Evolutionary conservation across 1,140 invertebrate genomes (phyloP), one percentile per base, ranked within the genome.

Genomic region (Musca domestica): DNA sequence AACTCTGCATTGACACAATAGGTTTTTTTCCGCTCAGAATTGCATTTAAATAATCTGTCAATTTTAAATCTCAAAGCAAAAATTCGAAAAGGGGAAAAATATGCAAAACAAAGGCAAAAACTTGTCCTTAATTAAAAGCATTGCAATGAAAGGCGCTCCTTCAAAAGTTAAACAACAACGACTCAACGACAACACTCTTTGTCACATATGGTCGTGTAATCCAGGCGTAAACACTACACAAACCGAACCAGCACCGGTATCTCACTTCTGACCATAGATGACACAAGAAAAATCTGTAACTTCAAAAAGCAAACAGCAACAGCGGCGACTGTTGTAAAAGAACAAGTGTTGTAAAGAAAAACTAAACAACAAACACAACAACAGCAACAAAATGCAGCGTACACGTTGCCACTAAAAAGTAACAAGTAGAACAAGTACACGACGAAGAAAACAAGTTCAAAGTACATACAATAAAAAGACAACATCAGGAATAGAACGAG

Each of bases 401-500:
- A 41, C 10, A 41, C 34, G 10, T 41, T 41, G 34, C 34, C 34
- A 12, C 34, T 41, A 61, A 61, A 61, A 61, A 61, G 56, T 61
- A 61, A 61, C 56, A 61, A 61, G 56, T 61, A 61, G 56, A 61
- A 61, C 56, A 61, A 61, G 56, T 61, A 34, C 56, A 61, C 34
- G 5, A 41, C 34, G 56, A 61, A 61, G 56, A 34, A 61, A 61
- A 61, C 56, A 61, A 61, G 56, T 61, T 61, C 56, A 61, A 61
- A 61, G 34, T 41, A 61, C 54, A 30, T 58, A 27, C 56, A 61
- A 61, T 34, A 61, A 61, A 61, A 61, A 61, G 17, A 51, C 20
- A 58, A 30, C 54, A 58, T n/a, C 3, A 48, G 47, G 9, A 48
- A 58, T 25, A 23, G 23, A 19, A 30, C 15, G 23, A 61, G 34